These are phyloP conservation scores for Alosa alosa DNA, from an alignment of 2,113 vertebrate species.

Conservation along the genomic window DNA sequence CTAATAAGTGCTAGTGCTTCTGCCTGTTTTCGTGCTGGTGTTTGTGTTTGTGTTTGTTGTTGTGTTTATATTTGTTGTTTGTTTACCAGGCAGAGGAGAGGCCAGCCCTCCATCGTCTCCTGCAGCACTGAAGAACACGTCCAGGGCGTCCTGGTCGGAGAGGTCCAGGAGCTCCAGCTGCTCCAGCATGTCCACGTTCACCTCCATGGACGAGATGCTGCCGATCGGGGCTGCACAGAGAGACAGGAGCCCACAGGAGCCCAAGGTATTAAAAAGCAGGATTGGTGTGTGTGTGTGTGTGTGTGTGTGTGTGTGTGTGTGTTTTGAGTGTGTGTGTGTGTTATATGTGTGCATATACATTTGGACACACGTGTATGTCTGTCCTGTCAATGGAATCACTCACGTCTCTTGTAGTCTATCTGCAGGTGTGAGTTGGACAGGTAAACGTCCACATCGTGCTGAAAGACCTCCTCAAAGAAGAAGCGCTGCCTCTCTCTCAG, in stretches of 20 bases:
- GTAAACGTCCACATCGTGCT: constrained; percentile 90
- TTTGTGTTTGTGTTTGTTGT: neutral
- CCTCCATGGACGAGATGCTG: constrained; percentile 97
- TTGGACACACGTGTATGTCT: too few species aligned
- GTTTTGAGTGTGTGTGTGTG: too few species aligned
- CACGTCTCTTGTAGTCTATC: constrained; percentile 88
- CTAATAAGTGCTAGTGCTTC: neutral
- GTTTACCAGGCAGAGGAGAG: constrained; percentile 73
- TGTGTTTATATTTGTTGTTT: neutral
- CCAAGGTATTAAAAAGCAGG: neutral
- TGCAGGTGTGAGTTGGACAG: constrained; percentile 87
- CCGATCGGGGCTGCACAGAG: constrained; percentile 75
- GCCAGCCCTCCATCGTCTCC: constrained; percentile 71
- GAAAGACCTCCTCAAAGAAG: constrained; percentile 96
- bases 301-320: neutral
- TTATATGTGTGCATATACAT: neutral
- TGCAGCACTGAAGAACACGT: constrained; percentile 87
- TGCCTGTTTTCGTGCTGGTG: neutral
- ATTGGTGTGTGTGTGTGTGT: neutral
- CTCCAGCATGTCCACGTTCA: constrained; percentile 92
- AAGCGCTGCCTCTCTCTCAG: constrained; percentile 88
- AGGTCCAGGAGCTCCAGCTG: constrained; percentile 90
- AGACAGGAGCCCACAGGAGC: neutral
- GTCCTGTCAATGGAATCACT: constrained; percentile 46
- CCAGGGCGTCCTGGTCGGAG: constrained; percentile 86